Conservation (phyloP, 2,888 invertebrate species). For the Rhodophaea formosa region DNA sequence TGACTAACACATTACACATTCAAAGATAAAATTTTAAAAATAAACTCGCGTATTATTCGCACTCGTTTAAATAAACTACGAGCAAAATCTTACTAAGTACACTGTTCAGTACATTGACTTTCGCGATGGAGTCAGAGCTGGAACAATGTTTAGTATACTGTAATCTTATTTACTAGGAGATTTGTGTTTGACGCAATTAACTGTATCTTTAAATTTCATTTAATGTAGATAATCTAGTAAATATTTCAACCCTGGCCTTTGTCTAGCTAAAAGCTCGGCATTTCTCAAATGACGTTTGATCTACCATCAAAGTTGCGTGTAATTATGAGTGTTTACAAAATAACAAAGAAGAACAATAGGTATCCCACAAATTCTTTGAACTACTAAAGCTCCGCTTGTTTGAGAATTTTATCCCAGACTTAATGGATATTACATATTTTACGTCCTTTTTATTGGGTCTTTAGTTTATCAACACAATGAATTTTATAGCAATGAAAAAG, state of each 20-base stretch:
- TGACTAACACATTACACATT: too few relatives aligned
- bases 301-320: neutral
- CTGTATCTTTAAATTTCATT: slow-evolving; percentile 2
- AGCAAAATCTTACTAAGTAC: neutral
- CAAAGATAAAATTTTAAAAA: neutral
- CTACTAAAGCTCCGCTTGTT: neutral
- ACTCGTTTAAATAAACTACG: neutral
- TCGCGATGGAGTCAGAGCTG: neutral
- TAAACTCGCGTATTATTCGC: neutral
- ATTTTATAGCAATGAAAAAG: neutral
- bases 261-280: neutral
- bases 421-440: slow-evolving; percentile 2
- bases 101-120: slow-evolving; percentile 2
- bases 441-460: neutral
- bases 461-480: neutral
- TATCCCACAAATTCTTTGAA: slow-evolving; percentile 13
- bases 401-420: neutral
- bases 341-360: slow-evolving; percentile 3
- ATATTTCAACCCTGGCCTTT: neutral
- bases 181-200: slow-evolving; percentile 6
- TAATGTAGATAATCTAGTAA: neutral
- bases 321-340: slow-evolving; percentile 9
- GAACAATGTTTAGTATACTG: slow-evolving; percentile 1
- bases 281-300: slow-evolving; percentile 2
- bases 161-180: slow-evolving; percentile 8